Evolutionary conservation across 2,797 vertebrate genomes (phyloP).

Genomic region (Galaxias olidus): DNA sequence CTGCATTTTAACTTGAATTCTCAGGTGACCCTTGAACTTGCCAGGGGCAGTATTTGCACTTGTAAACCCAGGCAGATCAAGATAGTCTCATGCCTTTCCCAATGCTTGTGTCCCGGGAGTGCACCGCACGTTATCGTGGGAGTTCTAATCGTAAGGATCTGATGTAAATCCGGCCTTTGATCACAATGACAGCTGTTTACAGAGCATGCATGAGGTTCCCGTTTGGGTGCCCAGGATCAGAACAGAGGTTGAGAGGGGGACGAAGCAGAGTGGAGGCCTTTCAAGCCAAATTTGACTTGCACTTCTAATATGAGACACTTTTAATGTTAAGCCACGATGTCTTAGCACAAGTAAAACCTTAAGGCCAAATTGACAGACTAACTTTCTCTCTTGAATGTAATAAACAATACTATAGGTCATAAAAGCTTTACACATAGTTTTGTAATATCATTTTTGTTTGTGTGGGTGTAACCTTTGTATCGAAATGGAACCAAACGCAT

Average conservation of each 20-base stretch:
- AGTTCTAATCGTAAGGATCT: conserved; percentile 15
- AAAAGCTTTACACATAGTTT: too few relatives aligned
- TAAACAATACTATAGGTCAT: too few relatives aligned
- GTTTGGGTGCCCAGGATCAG: conserved; percentile 8
- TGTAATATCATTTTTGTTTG: too few relatives aligned
- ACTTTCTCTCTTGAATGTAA: too few relatives aligned
- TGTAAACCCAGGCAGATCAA: conserved; percentile 10
- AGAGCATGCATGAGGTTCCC: conserved; percentile 36
- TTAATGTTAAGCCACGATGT: too few relatives aligned
- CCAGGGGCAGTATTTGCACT: conserved; percentile 7
- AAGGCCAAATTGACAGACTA: too few relatives aligned
- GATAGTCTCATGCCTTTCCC: conserved; percentile 4
- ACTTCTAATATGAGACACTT: too few relatives aligned
- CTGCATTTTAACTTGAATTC: conserved; percentile 1
- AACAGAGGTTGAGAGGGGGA: conserved; percentile 21
- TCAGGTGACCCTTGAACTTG: conserved; percentile 17
- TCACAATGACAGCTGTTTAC: conserved; percentile 51
- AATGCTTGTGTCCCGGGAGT: conserved; percentile 9
- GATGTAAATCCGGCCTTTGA: conserved; percentile 29
- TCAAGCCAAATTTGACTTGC: conserved; percentile 11
- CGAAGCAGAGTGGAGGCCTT: conserved; percentile 8
- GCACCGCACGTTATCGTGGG: neutral
- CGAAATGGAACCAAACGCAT: too few relatives aligned
- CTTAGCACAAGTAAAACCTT: too few relatives aligned
- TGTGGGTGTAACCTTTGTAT: too few relatives aligned